Conservation (phyloP, 2,888 invertebrate species). For the Dorcus parallelipipedus region DNA sequence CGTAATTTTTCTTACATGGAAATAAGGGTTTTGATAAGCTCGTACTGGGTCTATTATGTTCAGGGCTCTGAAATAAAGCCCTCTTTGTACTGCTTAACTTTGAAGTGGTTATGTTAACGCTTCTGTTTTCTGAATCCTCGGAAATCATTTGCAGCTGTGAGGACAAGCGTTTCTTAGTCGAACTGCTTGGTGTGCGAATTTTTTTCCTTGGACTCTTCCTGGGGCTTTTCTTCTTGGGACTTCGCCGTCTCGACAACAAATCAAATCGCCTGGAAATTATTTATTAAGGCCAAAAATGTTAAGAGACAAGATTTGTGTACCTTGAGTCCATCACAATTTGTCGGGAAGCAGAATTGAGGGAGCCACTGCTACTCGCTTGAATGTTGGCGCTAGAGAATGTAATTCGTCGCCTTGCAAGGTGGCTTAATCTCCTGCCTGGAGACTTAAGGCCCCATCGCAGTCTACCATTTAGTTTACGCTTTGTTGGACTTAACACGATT, state of each 20-base stretch:
- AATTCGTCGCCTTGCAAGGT: conserved; percentile 70
- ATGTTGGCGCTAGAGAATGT: conserved; percentile 72
- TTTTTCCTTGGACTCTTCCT: conserved; percentile 56
- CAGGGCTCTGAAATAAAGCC: conserved; percentile 73
- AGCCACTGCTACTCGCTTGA: conserved; percentile 48
- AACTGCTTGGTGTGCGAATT: conserved; percentile 57
- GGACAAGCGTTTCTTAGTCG: conserved; percentile 54
- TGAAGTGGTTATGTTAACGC: conserved; percentile 20
- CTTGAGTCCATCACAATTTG: conserved; percentile 65
- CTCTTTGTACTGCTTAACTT: conserved; percentile 54
- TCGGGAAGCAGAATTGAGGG: conserved; percentile 46
- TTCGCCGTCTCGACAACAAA: conserved; percentile 41
- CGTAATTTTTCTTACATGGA: conserved; percentile 13
- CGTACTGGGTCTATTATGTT: conserved; percentile 18
- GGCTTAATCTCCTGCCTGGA: conserved; percentile 73
- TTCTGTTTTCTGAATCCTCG: conserved; percentile 29
- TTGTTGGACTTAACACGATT: conserved; percentile 58
- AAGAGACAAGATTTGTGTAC: conserved; percentile 44
- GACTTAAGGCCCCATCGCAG: conserved; percentile 55
- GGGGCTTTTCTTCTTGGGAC: conserved; percentile 52
- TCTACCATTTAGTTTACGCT: conserved; percentile 53
- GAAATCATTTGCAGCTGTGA: conserved; percentile 25
- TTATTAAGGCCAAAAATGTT: not conserved
- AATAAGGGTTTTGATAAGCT: conserved; percentile 11
- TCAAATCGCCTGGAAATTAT: conserved; percentile 28